Conservation (phyloP, 2,797 vertebrate genomes). For the Hybognathus amarus region DNA sequence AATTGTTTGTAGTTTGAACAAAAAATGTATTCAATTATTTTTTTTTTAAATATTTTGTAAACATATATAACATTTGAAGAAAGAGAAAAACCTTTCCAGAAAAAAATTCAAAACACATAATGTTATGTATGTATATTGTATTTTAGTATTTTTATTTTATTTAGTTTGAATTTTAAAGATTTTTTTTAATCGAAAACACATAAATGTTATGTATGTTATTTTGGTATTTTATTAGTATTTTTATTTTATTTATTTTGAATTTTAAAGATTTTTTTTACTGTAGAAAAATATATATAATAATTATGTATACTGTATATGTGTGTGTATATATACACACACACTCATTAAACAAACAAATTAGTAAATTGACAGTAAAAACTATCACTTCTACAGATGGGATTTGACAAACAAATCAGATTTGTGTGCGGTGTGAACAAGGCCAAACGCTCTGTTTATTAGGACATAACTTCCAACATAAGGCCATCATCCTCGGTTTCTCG, state of each 20-base stretch:
- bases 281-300: too few relatives aligned
- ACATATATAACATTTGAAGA: neutral
- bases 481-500: neutral
- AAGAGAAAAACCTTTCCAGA: too few relatives aligned
- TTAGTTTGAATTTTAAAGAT: neutral
- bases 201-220: too few relatives aligned
- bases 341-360: too few relatives aligned
- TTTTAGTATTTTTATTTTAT: neutral
- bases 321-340: too few relatives aligned
- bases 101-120: neutral
- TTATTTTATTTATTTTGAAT: too few relatives aligned
- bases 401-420: neutral
- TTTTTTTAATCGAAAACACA: too few relatives aligned
- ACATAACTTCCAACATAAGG: conserved; percentile 28
- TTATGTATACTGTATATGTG: too few relatives aligned
- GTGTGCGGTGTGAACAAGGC: conserved; percentile 7
- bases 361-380: neutral
- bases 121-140: neutral
- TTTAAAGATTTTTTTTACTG: too few relatives aligned
- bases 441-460: conserved; percentile 27
- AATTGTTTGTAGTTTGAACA: neutral
- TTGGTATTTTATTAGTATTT: too few relatives aligned
- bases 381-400: neutral
- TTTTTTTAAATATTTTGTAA: too few relatives aligned
- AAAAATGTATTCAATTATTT: too few relatives aligned